Conservation (phyloP, 1,140 invertebrate genomes). For the Coptotermes formosanus region DNA sequence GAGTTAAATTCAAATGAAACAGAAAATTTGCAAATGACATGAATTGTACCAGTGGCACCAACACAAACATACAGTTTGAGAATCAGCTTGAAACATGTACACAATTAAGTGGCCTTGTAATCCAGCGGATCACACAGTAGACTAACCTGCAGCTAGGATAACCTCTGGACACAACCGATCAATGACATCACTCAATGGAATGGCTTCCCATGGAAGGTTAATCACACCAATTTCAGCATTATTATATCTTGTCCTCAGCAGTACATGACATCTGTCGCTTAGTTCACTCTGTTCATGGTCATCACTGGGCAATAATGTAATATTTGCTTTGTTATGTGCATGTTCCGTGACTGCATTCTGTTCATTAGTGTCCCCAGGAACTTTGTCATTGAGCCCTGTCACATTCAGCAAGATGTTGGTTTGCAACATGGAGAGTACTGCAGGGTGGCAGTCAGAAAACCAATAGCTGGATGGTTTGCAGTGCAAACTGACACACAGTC, state of each 20-base stretch:
- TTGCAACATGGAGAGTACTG: conserved; percentile 45
- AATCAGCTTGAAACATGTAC: too few species aligned
- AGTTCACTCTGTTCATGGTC: too few species aligned
- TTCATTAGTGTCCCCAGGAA: conserved; percentile 29
- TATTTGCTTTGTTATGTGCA: conserved; percentile 29
- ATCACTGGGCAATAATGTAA: neutral
- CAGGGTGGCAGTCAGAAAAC: conserved; percentile 55
- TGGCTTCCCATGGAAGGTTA: conserved; percentile 53
- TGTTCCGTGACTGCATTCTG: conserved; percentile 21
- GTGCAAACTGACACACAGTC: conserved; percentile 48
- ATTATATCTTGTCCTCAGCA: conserved; percentile 22
- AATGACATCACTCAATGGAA: conserved; percentile 41
- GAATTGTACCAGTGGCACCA: neutral
- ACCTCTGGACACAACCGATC: conserved; percentile 45
- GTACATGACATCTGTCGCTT: conserved; percentile 24
- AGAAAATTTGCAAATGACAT: neutral
- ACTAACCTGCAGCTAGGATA: conserved; percentile 52
- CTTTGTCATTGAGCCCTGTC: conserved; percentile 13
- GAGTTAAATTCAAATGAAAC: neutral
- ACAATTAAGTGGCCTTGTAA: conserved; percentile 40
- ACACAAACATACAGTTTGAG: neutral
- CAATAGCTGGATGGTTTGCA: conserved; percentile 51
- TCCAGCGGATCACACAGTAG: conserved; percentile 45
- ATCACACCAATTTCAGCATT: conserved; percentile 43
- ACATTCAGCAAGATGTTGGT: conserved; percentile 31